A percentile compares a stretch with the other conserved stretches of the same genome.
phyloP scores from a whole-genome alignment of 2,113 vertebrate species.

The Diadophis punctatus region DNA sequence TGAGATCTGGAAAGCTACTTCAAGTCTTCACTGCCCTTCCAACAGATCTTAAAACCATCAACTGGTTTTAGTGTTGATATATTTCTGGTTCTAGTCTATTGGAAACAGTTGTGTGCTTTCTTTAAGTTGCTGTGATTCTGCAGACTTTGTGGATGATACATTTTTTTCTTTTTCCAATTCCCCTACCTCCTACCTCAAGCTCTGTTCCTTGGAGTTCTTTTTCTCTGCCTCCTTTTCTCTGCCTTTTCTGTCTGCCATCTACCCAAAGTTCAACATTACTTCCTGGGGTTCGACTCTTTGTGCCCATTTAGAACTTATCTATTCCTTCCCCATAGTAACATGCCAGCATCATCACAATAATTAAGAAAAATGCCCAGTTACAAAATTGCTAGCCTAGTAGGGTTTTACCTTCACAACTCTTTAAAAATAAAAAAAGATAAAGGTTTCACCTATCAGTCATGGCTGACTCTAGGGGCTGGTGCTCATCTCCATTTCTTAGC shows the following conservation, averaged over 20 bases:
- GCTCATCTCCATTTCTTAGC: background rate
- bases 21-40: background rate
- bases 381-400: background rate
- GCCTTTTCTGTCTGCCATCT: background rate
- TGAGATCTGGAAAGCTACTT: background rate
- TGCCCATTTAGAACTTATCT: background rate
- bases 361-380: background rate
- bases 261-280: background rate
- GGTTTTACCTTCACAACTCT: background rate
- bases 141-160: background rate
- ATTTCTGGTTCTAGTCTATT: background rate
- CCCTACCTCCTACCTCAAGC: background rate
- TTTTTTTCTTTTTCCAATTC: background rate
- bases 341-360: background rate
- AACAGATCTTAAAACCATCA: background rate
- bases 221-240: background rate
- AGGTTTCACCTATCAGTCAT: background rate
- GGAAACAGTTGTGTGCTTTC: background rate
- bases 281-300: background rate
- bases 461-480: background rate
- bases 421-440: background rate
- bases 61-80: background rate
- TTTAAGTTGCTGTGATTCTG: background rate
- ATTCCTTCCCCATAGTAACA: background rate
- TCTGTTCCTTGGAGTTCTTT: background rate